Conservation (phyloP, 2,888 invertebrate species). For the Pristionchus mayeri region DNA sequence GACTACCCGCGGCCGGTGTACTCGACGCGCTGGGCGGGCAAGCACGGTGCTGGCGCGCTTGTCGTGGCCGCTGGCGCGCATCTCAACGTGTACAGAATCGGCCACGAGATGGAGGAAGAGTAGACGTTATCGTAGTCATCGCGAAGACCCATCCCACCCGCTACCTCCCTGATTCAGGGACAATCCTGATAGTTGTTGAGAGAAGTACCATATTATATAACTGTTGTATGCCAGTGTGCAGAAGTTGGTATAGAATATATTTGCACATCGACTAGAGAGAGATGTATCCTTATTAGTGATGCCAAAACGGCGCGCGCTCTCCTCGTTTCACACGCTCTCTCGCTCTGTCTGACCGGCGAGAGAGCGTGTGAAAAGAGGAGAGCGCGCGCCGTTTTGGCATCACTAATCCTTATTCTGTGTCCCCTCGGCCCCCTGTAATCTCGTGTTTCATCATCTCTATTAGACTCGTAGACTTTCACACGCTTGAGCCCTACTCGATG, state of each 20-base stretch:
- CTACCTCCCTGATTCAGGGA: not conserved
- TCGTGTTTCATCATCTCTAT: not conserved
- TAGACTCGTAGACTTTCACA: not conserved
- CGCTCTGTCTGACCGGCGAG: too few relatives aligned
- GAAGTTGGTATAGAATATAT: too few relatives aligned
- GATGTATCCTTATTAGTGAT: too few relatives aligned
- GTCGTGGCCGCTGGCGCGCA: slow-evolving; percentile 25
- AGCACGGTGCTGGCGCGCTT: not conserved
- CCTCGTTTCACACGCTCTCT: too few relatives aligned
- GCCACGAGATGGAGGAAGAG: not conserved
- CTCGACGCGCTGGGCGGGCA: slow-evolving; percentile 19
- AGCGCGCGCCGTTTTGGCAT: too few relatives aligned
- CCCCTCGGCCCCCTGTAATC: not conserved
- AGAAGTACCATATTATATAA: not conserved
- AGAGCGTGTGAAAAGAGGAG: too few relatives aligned
- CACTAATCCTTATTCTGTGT: too few relatives aligned
- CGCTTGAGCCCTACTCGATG: not conserved
- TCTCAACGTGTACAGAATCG: slow-evolving; percentile 42
- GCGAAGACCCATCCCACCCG: not conserved
- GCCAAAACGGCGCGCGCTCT: too few relatives aligned
- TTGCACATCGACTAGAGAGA: too few relatives aligned
- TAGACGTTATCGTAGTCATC: not conserved
- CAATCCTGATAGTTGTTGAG: not conserved
- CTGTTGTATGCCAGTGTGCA: too few relatives aligned
- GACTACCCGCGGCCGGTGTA: slow-evolving; percentile 47